Evolutionary conservation across 2,888 invertebrate genomes (phyloP), one percentile per base, ranked within the genome.

Genomic region (Embidobia sp.): DNA sequence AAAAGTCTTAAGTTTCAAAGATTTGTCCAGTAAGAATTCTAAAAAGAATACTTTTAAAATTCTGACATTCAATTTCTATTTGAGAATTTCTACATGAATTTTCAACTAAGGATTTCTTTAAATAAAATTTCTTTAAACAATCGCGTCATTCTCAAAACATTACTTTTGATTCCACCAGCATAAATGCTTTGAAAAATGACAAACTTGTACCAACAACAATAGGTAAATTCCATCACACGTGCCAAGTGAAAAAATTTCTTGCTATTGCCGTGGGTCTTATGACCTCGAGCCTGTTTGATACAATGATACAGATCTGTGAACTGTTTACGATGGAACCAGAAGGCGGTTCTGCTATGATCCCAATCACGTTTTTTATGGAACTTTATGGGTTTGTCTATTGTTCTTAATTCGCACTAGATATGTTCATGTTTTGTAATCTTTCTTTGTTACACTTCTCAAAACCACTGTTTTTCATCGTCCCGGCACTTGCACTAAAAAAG

Each of bases 261-360:
- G 94, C 94, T 0, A 91, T 96, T 0, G 95, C 95, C 77, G 93
- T 92, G 0, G 94, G 93, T 0, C 89, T 93, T 70, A 84, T 95
- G 27, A 93, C 93, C 26, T 93, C 95, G 93, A 93, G 92, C 82
- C 90, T 96, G 10, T 93, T 94, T 1, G 93, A 94, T 84, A 94
- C 96, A 0, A 95, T 96, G 95, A 93, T 93, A 40, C 91, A 94
- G 77, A 91, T 96, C 13, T 97, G 96, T 87, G 95, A 96, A 86
- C 91, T 95, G 0, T 90, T 96, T 53, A 95, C 96, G 0, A 93
- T 94, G 77, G 96, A 96, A 84, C 94, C 96, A 0, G 96, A 96
- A 67, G 96, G 96, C 0, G 96, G 95, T 0, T 93, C 94, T 0
- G 93, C 95, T 0, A 93, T 94, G 81, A 93, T 97, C 35, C 92